Evolutionary conservation across 2,797 vertebrate species (phyloP), one percentile per base, ranked within the genome.

Genomic region (Cossypha niveicapilla): DNA sequence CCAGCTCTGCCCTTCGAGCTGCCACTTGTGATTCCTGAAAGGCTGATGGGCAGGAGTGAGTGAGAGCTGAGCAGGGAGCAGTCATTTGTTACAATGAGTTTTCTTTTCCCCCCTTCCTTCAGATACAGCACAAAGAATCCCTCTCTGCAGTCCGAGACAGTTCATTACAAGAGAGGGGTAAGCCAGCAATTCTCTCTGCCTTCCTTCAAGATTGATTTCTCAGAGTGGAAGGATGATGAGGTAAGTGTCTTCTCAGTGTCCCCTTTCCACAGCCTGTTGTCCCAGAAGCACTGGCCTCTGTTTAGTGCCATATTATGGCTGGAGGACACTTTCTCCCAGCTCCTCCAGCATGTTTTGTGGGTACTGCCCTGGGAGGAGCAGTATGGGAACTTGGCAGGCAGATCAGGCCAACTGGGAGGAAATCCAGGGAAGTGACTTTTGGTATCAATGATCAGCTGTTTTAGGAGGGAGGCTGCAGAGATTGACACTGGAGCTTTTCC

Each of bases 121-220:
- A 99, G 99, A 91, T 99, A 99, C 97, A 99, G 98, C 95, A 98
- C 99, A 61, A 99, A 98, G 97, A 98, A 98, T 93, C 98, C 99
- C 16, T 96, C 96, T 4, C 94, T 99, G 98, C 98, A 98, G 60
- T 99, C 99, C 0, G 99, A 99, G 96, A 99, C 99, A 0, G 98
- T 99, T 28, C 99, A 99, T 95, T 99, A 99, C 96, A 99, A 99
- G 96, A 98, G 99, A 70, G 99, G 99, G 13, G 99, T 99, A 78
- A 99, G 98, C 98, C 99, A 99, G 96, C 99, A 99, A 80, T 99
- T 99, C 98, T 99, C 99, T 41, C 98, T 99, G 98, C 98, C 99
- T 0, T 99, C 98, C 78, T 99, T 99, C 98, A 99, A 99, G 98
- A 99, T 99, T 7, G 98, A 99, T 96, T 99, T 99, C 97, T 98